phyloP scores from a whole-genome alignment of 2,113 vertebrate genomes.

The Nyctibius bracteatus region DNA sequence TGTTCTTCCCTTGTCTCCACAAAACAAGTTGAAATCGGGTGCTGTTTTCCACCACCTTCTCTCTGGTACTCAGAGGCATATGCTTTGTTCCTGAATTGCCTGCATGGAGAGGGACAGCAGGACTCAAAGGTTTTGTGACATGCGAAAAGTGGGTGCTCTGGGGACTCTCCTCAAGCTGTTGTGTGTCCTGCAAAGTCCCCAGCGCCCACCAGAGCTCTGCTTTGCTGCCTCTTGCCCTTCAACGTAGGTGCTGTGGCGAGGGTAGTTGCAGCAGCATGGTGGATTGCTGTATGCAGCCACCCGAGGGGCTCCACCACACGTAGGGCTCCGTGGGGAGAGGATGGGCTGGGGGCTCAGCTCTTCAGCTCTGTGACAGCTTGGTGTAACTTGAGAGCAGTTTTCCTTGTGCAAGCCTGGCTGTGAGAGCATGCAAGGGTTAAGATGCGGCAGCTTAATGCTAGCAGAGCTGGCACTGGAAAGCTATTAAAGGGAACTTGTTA shows the following conservation, averaged over 20 bases:
- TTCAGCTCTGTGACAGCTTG: neutral
- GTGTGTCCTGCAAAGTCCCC: rapidly evolving
- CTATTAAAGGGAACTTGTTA: conserved; percentile 43
- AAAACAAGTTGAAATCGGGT: neutral
- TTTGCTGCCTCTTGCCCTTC: neutral
- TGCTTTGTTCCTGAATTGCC: neutral
- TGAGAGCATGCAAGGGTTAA: conserved; percentile 1
- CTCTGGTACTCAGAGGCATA: neutral
- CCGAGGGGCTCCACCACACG: rapidly evolving
- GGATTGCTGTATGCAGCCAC: neutral
- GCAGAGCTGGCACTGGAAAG: conserved; percentile 18
- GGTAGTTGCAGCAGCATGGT: neutral
- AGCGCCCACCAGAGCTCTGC: neutral
- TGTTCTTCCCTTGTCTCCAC: neutral
- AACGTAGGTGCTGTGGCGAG: neutral
- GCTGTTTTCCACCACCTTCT: neutral
- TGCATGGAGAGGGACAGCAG: neutral
- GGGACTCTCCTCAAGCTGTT: neutral
- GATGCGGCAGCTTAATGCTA: conserved; percentile 27
- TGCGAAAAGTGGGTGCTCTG: neutral
- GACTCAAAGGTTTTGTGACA: neutral
- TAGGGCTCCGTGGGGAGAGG: neutral
- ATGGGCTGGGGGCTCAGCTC: neutral
- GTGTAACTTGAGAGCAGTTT: neutral
- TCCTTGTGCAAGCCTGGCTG: neutral